phyloP scores from a whole-genome alignment of 1,140 invertebrate genomes.

The Charaxes varanes region DNA sequence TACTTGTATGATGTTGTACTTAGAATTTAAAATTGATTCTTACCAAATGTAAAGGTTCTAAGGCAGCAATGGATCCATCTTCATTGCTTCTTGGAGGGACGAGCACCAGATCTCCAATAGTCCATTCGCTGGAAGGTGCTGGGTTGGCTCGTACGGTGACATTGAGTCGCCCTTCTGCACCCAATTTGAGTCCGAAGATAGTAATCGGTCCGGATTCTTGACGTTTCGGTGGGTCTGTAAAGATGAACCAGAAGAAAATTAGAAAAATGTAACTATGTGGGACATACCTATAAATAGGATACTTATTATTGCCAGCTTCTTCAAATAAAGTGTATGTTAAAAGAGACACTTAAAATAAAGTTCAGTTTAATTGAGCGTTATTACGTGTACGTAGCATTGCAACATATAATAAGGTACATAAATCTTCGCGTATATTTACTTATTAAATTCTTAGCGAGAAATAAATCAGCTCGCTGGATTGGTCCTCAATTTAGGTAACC shows the following conservation, averaged over 20 bases:
- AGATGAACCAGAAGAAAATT: constrained; percentile 4
- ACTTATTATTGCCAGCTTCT: no score
- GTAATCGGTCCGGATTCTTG: constrained; percentile 70
- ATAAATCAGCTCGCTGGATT: no score
- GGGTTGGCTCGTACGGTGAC: constrained; percentile 82
- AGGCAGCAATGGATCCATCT: constrained; percentile 64
- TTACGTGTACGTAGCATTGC: no score
- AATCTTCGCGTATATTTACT: no score
- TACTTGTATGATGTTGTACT: no score
- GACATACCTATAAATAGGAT: not conserved
- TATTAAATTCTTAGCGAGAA: no score
- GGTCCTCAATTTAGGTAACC: no score
- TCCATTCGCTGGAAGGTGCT: constrained; percentile 79
- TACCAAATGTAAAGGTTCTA: constrained; percentile 68
- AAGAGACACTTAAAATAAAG: no score
- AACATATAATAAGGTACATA: no score
- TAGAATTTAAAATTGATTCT: constrained; percentile 14
- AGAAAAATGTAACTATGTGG: not conserved
- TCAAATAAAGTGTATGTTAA: no score
- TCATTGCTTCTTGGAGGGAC: constrained; percentile 69
- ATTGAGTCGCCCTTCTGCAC: constrained; percentile 79
- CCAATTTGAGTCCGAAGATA: constrained; percentile 82
- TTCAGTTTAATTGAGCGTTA: no score
- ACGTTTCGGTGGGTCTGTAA: constrained; percentile 78
- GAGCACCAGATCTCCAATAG: constrained; percentile 75